phyloP scores from a whole-genome alignment of 2,113 vertebrate genomes.

The Nyctereutes procyonoides region DNA sequence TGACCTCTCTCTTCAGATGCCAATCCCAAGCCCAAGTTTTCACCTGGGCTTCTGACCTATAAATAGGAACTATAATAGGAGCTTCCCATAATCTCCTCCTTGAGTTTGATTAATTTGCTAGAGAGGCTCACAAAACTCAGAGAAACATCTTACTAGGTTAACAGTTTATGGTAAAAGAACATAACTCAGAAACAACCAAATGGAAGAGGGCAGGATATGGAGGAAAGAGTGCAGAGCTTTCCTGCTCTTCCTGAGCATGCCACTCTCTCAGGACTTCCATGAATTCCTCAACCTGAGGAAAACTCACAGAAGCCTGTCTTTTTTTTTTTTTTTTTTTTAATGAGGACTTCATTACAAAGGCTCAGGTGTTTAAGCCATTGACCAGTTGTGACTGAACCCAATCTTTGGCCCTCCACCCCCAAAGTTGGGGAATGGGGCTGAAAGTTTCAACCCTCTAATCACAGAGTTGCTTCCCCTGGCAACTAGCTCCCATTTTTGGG shows the following conservation, averaged over 20 bases:
- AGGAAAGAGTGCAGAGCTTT: neutral
- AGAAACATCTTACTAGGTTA: neutral
- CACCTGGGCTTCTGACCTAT: neutral
- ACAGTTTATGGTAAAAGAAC: neutral
- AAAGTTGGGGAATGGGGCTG: neutral
- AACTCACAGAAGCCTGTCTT: neutral
- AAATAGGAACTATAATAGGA: neutral
- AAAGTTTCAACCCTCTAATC: neutral
- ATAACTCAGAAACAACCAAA: neutral
- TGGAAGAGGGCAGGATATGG: neutral
- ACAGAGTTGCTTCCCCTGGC: neutral
- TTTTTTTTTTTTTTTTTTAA: neutral
- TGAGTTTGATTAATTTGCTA: neutral
- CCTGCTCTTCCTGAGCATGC: accelerated
- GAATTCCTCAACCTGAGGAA: neutral
- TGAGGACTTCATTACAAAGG: neutral
- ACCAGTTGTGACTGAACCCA: neutral
- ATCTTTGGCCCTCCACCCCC: neutral
- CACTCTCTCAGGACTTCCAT: too few relatives aligned
- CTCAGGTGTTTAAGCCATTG: neutral
- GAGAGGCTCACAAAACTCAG: neutral
- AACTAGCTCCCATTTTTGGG: neutral
- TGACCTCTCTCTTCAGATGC: neutral
- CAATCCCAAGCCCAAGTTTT: neutral
- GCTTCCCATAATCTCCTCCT: neutral